phyloP scores from a whole-genome alignment of 2,113 vertebrate genomes.

The Pionites leucogaster region DNA sequence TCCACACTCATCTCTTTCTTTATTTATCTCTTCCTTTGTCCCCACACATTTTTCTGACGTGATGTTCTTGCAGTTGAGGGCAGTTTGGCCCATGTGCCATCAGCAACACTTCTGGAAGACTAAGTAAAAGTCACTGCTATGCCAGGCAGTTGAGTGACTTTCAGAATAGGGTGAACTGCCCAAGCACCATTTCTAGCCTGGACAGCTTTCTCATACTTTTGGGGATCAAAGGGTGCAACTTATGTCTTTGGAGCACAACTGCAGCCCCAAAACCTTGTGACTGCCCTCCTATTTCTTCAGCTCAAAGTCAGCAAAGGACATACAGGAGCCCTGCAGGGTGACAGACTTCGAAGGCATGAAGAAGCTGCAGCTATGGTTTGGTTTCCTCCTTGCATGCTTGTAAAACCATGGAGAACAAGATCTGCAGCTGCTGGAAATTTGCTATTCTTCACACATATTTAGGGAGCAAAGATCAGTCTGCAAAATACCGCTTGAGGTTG shows the following conservation, averaged over 20 bases:
- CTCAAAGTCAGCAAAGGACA: not conserved
- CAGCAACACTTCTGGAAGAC: not conserved
- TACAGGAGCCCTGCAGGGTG: not conserved
- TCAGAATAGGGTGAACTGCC: not conserved
- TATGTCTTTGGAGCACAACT: not conserved
- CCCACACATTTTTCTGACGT: not conserved
- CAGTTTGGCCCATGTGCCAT: not conserved
- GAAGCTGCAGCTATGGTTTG: not conserved
- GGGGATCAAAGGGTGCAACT: not conserved
- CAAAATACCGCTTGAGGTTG: not conserved
- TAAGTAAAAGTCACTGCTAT: not conserved
- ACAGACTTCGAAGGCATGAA: fast-evolving
- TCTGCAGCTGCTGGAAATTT: not conserved
- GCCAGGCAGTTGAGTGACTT: not conserved
- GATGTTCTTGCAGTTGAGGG: not conserved
- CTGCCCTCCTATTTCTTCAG: not conserved
- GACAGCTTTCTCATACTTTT: not conserved
- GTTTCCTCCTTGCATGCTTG: not conserved
- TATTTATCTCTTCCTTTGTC: not conserved
- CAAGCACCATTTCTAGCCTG: not conserved
- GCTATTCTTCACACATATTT: not conserved
- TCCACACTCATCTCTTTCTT: not conserved
- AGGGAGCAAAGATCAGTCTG: not conserved
- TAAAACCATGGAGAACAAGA: not conserved
- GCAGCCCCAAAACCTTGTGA: not conserved